Conservation (phyloP, 2,113 vertebrate genomes). For the Colius striatus region DNA sequence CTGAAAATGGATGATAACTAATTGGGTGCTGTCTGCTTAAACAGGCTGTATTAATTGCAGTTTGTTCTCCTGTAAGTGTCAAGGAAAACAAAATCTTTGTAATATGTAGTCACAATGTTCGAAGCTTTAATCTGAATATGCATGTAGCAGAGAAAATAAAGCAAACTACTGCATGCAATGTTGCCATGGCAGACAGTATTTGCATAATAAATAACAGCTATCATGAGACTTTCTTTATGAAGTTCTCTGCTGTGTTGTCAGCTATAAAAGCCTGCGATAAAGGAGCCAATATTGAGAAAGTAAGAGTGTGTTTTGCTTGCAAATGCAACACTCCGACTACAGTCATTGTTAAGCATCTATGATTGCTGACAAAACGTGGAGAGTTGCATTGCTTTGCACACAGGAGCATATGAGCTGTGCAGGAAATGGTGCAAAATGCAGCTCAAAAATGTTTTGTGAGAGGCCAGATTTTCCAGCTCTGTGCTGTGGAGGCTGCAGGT, state of each 20-base stretch:
- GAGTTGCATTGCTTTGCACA: background rate
- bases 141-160: conserved; percentile 71
- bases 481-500: background rate
- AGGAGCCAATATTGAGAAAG: conserved; percentile 74
- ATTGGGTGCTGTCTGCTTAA: conserved; percentile 83
- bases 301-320: conserved; percentile 66
- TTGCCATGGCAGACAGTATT: conserved; percentile 79
- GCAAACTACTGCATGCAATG: conserved; percentile 74
- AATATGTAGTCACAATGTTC: conserved; percentile 75
- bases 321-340: conserved; percentile 5
- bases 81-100: conserved; percentile 85
- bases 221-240: conserved; percentile 80
- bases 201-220: conserved; percentile 83
- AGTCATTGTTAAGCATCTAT: conserved; percentile 9
- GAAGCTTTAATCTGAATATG: conserved; percentile 76
- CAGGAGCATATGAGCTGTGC: background rate
- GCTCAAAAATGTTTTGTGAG: background rate
- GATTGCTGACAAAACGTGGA: conserved; percentile 23
- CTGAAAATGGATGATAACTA: conserved; percentile 85
- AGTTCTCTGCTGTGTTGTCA: conserved; percentile 79
- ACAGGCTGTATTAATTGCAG: conserved; percentile 82
- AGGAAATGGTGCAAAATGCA: background rate
- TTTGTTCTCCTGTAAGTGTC: conserved; percentile 82
- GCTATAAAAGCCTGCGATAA: conserved; percentile 60
- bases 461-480: background rate